Evolutionary conservation across 1,140 invertebrate species (phyloP), one percentile per base, ranked within the genome.

Genomic region (Lerema accius): DNA sequence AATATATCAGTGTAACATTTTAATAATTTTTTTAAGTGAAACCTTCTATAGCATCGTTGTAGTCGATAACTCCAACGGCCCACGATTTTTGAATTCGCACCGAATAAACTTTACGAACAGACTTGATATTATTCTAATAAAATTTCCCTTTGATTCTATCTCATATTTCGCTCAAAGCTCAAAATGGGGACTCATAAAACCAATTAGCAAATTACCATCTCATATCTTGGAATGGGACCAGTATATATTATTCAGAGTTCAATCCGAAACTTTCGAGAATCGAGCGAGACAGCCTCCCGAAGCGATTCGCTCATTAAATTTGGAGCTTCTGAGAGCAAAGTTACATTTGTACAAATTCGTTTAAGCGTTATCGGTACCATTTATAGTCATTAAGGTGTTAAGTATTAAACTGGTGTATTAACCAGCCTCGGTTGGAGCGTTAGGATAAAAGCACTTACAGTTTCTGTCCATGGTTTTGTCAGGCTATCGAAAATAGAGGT

Each of bases 241-340:
- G 11, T 42, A 56, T 56, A 40, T 56, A 56, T 56, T 56, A 56
- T 56, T 56, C 51, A 56, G 51, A 15, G n/a, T 42, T 56, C 51
- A 43, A 56, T 56, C 51, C 14, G 17, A 19, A 56, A 56, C 39
- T 56, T 56, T 43, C 23, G 17, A 40, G 39, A 56, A 50, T 48
- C 45, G 26, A 50, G 48, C 48, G 15, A 43, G 17, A 28, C 19
- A 11, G 39, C 16, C 19, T 55, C 23, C 19, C 23, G 19, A 43
- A 32, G 51, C 51, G 1, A 32, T 56, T 14, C 51, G 23, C 42
- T 56, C 51, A 56, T 56, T 56, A 43, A 53, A 56, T 56, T 56
- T 42, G 39, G 23, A 56, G 28, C 51, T 56, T 26, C 23, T 16
- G 9, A 42, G 51, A 56, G 39, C 19, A 40, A 43, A 56, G 51